Evolutionary conservation across 2,797 vertebrate genomes (phyloP).

Genomic region (Coreius guichenoti): DNA sequence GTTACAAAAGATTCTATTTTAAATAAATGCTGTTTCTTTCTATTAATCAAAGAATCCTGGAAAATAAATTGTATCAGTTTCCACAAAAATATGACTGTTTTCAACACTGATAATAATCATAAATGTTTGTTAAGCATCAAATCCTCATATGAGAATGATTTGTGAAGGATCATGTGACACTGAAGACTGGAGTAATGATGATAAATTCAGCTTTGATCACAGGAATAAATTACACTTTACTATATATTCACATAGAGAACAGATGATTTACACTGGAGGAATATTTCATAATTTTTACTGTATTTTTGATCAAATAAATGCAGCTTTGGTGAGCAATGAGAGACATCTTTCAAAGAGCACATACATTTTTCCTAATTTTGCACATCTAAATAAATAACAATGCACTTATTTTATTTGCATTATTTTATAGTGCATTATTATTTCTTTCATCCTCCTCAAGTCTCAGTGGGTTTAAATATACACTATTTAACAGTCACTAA

Average conservation of each 20-base stretch:
- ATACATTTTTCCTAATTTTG: background rate
- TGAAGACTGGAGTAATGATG: background rate
- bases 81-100: too few relatives aligned
- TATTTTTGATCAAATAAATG: background rate
- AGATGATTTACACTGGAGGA: rapidly evolving
- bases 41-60: background rate
- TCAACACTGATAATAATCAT: background rate
- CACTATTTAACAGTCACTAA: too few relatives aligned
- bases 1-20: background rate
- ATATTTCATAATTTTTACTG: background rate
- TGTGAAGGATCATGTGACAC: background rate
- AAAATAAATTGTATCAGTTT: background rate
- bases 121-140: background rate
- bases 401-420: background rate
- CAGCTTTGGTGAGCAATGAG: background rate
- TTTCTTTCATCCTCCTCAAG: too few relatives aligned
- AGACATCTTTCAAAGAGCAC: background rate
- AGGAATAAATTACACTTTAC: background rate
- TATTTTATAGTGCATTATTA: too few relatives aligned
- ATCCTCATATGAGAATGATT: background rate
- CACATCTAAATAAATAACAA: background rate
- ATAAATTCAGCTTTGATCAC: background rate
- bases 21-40: too few relatives aligned
- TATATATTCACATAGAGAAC: background rate
- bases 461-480: background rate